Base-by-base conservation (phyloP, 2,113 vertebrate genomes). In the Hippocampus mohnikei region DNA sequence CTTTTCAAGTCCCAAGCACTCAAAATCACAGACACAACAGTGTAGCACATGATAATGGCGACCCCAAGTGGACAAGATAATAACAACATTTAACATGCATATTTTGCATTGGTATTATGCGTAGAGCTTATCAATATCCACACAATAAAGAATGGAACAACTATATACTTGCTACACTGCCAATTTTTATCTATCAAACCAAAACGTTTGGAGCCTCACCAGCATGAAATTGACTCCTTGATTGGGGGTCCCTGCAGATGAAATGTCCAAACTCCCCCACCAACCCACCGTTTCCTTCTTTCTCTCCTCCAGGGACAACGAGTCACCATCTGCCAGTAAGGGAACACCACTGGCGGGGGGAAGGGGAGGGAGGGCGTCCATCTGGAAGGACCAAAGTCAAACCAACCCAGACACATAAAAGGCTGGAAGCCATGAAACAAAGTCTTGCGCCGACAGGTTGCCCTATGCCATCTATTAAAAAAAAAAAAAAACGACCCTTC, bases 271-370 rank as follows among this genome's bases (percentile, higher is more conserved):
- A 3, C 20, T 0, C 8, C 50, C 50, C 50, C 50, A 21, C 56
- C 56, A 6, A 33, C 8, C 25, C 58, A 13, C 5, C 6, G 23
- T 8, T n/a, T 61, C 53, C 25, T 40, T 42, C 3, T 20, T 27
- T 29, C 41, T 5, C 15, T 27, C 6, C 71, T 60, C 67, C 9
- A 27, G 69, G 82, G 81, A 75, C 52, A 0, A 58, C 53, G 58
- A 42, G 37, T 71, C 41, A 84, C 91, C 91, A 93, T 93, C 91
- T 93, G 91, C 84, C 80, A 73, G 91, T 92, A 92, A 93, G 83
- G 75, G 70, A 86, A 92, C 82, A 91, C 89, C 87, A 60, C 27
- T 16, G 20, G 18, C 0, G 40, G 81, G 73, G 70, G n/a, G 68
- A 80, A 73, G 76, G 71, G 71, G 69, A 69, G 46, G 70, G 50